Percentiles rank a stretch among this genome's conserved stretches.
phyloP scores from a whole-genome alignment of 1,140 invertebrate species.

The Tetragonula clypearis region DNA sequence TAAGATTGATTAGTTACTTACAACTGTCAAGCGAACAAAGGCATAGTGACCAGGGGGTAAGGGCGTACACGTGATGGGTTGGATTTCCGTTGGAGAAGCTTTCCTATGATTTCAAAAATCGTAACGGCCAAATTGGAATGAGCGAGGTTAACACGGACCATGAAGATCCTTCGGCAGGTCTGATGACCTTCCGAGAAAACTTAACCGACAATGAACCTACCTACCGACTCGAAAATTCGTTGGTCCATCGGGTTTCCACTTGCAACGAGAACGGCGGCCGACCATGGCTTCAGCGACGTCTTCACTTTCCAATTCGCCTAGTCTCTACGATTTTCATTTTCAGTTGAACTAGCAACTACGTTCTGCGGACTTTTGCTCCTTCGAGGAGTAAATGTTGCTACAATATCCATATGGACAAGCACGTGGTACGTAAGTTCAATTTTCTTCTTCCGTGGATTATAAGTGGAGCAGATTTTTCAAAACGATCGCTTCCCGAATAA shows the following conservation, averaged over 20 bases:
- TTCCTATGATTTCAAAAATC: constrained; percentile 52
- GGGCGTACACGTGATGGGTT: neutral
- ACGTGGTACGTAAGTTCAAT: too few relatives aligned
- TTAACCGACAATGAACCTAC: constrained; percentile 30
- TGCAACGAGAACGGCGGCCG: neutral
- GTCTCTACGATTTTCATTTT: accelerated
- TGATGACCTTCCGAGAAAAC: constrained; percentile 53
- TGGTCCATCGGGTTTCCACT: constrained; percentile 19
- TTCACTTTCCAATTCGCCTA: too few relatives aligned
- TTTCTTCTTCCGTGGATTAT: too few relatives aligned
- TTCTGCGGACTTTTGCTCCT: too few relatives aligned
- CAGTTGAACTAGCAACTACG: neutral
- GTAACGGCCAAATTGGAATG: constrained; percentile 23
- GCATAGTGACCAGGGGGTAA: too few relatives aligned
- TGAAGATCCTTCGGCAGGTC: constrained; percentile 4
- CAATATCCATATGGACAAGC: too few relatives aligned
- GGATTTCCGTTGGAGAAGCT: neutral
- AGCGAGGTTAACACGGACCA: neutral
- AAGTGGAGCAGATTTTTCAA: too few relatives aligned
- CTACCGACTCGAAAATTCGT: constrained; percentile 41
- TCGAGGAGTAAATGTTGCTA: too few relatives aligned
- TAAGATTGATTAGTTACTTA: too few relatives aligned
- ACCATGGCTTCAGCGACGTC: neutral
- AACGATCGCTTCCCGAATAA: too few relatives aligned
- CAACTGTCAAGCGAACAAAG: too few relatives aligned